Percentiles rank a stretch among this genome's conserved stretches.
phyloP scores from a whole-genome alignment of 2,797 vertebrate genomes.

The Ammospiza maritima region DNA sequence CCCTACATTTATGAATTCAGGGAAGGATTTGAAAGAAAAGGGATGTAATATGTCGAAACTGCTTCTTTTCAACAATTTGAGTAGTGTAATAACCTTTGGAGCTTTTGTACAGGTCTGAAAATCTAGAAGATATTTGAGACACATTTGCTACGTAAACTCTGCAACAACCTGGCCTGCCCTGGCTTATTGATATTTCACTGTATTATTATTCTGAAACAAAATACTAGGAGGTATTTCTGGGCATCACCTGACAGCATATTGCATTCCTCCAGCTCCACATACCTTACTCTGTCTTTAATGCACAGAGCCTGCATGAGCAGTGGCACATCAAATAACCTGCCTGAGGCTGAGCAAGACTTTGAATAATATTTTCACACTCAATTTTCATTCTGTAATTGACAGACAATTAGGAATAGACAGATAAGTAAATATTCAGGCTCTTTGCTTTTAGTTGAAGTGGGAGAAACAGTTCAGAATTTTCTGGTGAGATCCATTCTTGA shows the following conservation, averaged over 20 bases:
- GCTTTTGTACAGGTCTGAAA: not conserved
- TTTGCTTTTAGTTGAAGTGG: not conserved
- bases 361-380: not conserved
- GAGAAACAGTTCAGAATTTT: not conserved
- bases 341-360: not conserved
- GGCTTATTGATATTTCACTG: not conserved
- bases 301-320: not conserved
- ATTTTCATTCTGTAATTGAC: not conserved
- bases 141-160: not conserved
- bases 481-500: not conserved
- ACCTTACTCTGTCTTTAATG: not conserved
- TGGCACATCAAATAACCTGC: not conserved
- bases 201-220: not conserved
- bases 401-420: not conserved
- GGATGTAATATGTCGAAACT: not conserved
- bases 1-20: not conserved
- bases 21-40: not conserved
- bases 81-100: not conserved
- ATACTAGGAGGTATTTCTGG: conserved; percentile 5
- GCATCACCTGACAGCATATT: not conserved
- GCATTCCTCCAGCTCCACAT: not conserved
- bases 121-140: not conserved
- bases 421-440: not conserved
- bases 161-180: not conserved
- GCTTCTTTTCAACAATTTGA: not conserved